Evolutionary conservation across 2,113 vertebrate genomes (phyloP), one percentile per base, ranked within the genome.

Genomic region (Tiliqua scincoides): DNA sequence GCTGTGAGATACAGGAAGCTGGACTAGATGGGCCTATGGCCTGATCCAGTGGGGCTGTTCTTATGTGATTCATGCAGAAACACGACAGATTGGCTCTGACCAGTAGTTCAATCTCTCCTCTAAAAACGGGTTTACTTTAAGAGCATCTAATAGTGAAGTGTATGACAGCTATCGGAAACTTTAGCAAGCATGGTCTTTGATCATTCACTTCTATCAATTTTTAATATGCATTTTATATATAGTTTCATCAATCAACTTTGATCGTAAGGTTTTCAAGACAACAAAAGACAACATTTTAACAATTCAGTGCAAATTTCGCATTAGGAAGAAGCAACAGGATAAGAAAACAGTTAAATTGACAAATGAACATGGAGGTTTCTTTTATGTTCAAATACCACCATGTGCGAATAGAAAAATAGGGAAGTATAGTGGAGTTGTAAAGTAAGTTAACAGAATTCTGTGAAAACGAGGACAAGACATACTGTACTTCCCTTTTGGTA

Each of bases 401-500:
- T 48, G 8, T 48, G 43, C 8, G 43, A 48, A 8, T 48, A 48
- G 43, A 48, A 84, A 15, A 74, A 76, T n/a, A n/a, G n/a, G n/a
- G n/a, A n/a, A n/a, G n/a, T n/a, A n/a, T n/a, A n/a, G n/a, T n/a
- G n/a, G n/a, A n/a, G n/a, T n/a, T n/a, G n/a, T n/a, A n/a, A n/a
- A n/a, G 87, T 91, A 9, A 87, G 75, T 85, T 82, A 0, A 48
- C 30, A 76, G 77, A 63, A 85, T 89, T 14, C 17, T 25, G 71
- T 71, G 76, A 1, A 68, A 74, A 72, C 74, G 15, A 20, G 40
- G 68, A 23, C 35, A 86, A 83, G 70, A 89, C 68, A 67, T 70
- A 89, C 87, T 86, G 62, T 70, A 89, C 87, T 86, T 83, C 91
- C 89, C 89, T 84, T 76, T 89, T 84, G 90, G 48, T 12, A 0